Base-by-base conservation (phyloP, 2,797 vertebrate species). In the Coranthus polyacanthus region DNA sequence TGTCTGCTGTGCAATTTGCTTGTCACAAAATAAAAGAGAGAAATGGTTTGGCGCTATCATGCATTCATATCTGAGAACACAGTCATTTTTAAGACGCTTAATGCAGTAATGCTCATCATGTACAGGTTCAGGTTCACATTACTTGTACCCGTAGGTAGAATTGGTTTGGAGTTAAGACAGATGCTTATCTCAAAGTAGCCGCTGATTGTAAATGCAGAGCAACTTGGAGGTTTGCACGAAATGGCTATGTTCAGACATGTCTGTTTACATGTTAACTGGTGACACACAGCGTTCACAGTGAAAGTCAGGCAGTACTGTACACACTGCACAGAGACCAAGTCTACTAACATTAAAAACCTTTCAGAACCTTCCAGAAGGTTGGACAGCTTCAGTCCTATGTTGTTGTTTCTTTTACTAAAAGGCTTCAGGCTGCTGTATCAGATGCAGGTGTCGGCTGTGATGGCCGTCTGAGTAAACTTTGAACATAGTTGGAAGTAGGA, bases 191-290 rank as follows among this genome's bases (percentile, higher is more conserved):
- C 24, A 26, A 9, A 4, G 26, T 8, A 8, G 29, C 29, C 10
- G 29, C 9, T 32, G 29, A 32, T 9, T 32, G 29, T 51, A 17
- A 16, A 11, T n/a, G n/a, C 16, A 32, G 37, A 32, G 37, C 12
- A 38, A 43, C 70, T 70, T 13, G 8, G 10, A 49, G 50, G 21
- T 50, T 75, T 58, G 17, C 24, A 7, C 41, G 26, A 51, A 68
- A 42, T 17, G 2, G 63, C 7, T 13, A 9, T 75, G 70, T 83
- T 73, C 44, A 81, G 64, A 79, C 78, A 49, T 68, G 74, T 68
- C 55, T 54, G 65, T 46, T 64, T 61, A 49, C 71, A 29, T 3
- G 4, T 56, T 44, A 53, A 52, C 53, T 51, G 37, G 71, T 49
- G 43, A 72, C 55, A 42, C 37, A 26, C 4, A 37, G 4, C 55